phyloP scores from a whole-genome alignment of 2,797 vertebrate species.

The Sphenopsis melanotis region DNA sequence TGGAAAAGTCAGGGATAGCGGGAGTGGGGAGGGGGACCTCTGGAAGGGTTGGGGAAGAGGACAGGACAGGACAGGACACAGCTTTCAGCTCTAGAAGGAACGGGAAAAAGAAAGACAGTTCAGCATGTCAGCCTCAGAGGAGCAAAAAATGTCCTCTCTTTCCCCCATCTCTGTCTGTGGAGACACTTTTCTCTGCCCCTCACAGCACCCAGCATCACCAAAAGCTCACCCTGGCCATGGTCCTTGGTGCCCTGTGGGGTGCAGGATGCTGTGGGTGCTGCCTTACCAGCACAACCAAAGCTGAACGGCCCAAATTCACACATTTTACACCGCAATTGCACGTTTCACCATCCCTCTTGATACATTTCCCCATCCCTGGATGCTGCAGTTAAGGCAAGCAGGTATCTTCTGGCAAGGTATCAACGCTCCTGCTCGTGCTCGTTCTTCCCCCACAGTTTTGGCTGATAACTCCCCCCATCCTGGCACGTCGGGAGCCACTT shows the following conservation, averaged over 20 bases:
- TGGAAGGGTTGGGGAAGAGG: neutral
- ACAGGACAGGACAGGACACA: neutral
- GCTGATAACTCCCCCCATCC: neutral
- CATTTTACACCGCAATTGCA: neutral
- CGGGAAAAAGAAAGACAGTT: accelerated
- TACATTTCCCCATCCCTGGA: neutral
- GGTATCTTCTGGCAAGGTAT: neutral
- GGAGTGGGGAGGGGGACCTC: neutral
- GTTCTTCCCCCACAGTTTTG: neutral
- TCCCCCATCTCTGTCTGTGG: accelerated
- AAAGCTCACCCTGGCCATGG: neutral
- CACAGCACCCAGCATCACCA: neutral
- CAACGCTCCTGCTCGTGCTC: accelerated
- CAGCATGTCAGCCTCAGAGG: neutral
- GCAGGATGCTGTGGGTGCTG: neutral
- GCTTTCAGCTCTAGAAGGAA: neutral
- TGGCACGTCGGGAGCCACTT: neutral
- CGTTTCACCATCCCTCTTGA: neutral
- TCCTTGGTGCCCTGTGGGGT: neutral
- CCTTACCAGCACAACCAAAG: neutral
- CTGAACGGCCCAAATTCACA: accelerated
- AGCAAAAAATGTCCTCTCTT: neutral
- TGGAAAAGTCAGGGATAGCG: neutral
- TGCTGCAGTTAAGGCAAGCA: neutral
- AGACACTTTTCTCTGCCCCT: neutral